Evolutionary conservation across 2,113 vertebrate species (phyloP), one percentile per base, ranked within the genome.

Genomic region (Hydrochoerus hydrochaeris): DNA sequence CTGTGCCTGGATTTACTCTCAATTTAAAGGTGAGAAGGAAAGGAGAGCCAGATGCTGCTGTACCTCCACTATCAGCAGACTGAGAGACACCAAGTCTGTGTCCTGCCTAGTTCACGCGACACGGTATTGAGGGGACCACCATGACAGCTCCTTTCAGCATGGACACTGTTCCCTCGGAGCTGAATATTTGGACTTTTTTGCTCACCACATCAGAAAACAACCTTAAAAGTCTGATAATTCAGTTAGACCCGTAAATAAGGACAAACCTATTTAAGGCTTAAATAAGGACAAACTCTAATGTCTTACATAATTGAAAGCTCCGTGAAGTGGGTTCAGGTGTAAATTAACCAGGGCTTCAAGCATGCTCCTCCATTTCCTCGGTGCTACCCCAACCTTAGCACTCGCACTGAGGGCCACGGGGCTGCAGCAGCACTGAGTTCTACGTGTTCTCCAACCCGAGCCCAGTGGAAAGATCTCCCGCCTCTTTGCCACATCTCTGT

Each of bases 141-240:
- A 28, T 52, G 26, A 73, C 54, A 44, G n/a, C 22, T 44, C 58
- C 41, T 88, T 75, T 75, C 90, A 52, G n/a, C 67, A 30, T 58
- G 26, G 88, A 32, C 13, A 65, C 26, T 19, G 30, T 52, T 46
- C 52, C 82, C 46, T 20, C n/a, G 11, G n/a, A 69, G 46, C 35
- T 49, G 26, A 67, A 35, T 69, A 82, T 30, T 28, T 44, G 30
- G 30, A n/a, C 11, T 75, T 49, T 4, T 77, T 91, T 88, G 12
- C 52, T 86, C 85, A 60, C 17, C 65, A 82, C 85, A 96, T 85
- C 63, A 94, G 69, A 95, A 88, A 93, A 54, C n/a, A 85, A 77
- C 4, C 24, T n/a, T 60, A 71, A 84, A 4, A 58, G 19, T 19
- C 20, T 62, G n/a, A n/a, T n/a, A n/a, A n/a, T n/a, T n/a, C n/a